Percentiles rank a stretch among this genome's conserved stretches.
Evolutionary conservation across 2,797 vertebrate species (phyloP).

Genomic region (Xiphophorus birchmanni): DNA sequence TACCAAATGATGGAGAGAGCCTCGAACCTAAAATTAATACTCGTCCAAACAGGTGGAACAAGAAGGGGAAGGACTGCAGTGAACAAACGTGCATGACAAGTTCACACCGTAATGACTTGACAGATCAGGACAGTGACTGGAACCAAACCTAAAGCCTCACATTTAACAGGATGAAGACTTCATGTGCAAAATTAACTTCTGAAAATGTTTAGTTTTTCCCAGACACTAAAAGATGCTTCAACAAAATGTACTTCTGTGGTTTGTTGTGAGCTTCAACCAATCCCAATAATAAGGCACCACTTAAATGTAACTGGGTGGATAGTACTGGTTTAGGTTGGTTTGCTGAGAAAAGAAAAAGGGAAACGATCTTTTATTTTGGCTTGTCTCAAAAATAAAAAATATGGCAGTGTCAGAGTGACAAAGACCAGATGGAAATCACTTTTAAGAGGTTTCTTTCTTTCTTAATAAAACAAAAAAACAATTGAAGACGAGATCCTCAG

Average conservation of each 20-base stretch:
- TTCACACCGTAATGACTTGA: constrained; percentile 8
- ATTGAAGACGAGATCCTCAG: constrained; percentile 49
- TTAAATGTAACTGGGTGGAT: constrained; percentile 43
- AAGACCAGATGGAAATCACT: constrained; percentile 28
- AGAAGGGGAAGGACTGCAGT: constrained; percentile 40
- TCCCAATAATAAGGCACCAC: constrained; percentile 74
- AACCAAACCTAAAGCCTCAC: not conserved
- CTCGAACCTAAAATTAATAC: constrained; percentile 24
- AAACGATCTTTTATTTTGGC: constrained; percentile 32
- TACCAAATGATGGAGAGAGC: constrained; percentile 56
- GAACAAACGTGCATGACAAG: constrained; percentile 58
- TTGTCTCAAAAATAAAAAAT: constrained; percentile 22
- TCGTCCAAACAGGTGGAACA: constrained; percentile 56
- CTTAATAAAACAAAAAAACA: not conserved
- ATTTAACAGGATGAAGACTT: constrained; percentile 14
- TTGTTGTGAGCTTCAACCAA: constrained; percentile 22
- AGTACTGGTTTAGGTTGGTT: not conserved
- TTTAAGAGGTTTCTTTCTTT: constrained; percentile 33
- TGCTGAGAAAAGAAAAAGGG: constrained; percentile 20
- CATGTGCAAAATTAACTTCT: constrained; percentile 19
- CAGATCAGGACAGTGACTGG: constrained; percentile 24
- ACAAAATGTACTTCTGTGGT: constrained; percentile 7
- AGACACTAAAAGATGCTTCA: constrained; percentile 7
- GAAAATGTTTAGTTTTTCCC: constrained; percentile 9
- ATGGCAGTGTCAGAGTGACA: constrained; percentile 9